Conservation (phyloP, 2,113 vertebrate species). For the Drymodes brunneopygia region DNA sequence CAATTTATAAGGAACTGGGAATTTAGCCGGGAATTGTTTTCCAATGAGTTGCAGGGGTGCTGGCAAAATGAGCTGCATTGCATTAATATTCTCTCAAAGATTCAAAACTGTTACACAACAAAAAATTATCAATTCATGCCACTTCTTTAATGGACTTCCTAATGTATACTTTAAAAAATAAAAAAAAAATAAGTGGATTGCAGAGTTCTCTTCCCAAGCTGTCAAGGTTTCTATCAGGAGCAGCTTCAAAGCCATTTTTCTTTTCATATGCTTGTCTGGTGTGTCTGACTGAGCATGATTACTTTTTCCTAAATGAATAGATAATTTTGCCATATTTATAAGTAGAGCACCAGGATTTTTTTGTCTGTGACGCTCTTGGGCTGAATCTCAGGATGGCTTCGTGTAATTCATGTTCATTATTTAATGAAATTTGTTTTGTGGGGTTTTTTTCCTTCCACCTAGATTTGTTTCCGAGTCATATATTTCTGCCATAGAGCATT, state of each 20-base stretch:
- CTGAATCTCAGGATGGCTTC: not conserved
- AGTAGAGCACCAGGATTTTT: not conserved
- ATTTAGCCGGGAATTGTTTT: not conserved
- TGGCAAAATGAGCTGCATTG: not conserved
- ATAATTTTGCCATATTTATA: constrained; percentile 14
- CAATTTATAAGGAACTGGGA: not conserved
- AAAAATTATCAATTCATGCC: constrained; percentile 5
- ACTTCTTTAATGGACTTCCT: constrained; percentile 23
- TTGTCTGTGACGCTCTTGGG: constrained; percentile 2
- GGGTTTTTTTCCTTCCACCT: not conserved
- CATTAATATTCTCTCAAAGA: constrained; percentile 4
- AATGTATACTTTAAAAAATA: not conserved
- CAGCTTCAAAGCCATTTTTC: constrained; percentile 61
- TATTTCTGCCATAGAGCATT: not conserved
- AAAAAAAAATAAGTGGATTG: not conserved
- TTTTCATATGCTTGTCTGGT: constrained; percentile 62
- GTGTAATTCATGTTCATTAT: not conserved
- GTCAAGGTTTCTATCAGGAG: constrained; percentile 23
- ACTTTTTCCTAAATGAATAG: constrained; percentile 49
- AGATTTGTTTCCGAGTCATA: not conserved
- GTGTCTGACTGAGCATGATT: constrained; percentile 49
- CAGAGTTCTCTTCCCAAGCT: not conserved
- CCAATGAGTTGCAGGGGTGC: not conserved
- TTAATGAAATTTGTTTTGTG: not conserved
- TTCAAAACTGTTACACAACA: constrained; percentile 45